Base-by-base conservation (phyloP, 1,140 invertebrate genomes). In the Campoletis sonorensis region DNA sequence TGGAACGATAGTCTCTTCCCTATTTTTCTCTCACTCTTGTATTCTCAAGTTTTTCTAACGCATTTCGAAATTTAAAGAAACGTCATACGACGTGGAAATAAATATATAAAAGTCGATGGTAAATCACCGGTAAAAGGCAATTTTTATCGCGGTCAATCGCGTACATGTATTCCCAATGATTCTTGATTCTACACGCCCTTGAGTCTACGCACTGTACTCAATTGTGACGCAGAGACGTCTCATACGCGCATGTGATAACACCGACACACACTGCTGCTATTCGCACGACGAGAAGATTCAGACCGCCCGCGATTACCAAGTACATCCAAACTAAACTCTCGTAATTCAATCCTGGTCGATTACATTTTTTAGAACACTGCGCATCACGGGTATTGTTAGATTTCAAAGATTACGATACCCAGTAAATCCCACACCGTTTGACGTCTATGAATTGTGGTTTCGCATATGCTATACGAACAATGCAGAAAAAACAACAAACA, bases 141-240 rank as follows among this genome's bases (percentile, higher is more conserved):
- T 73, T 73, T 27, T 26, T 33, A 37, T 71, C 30, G 27, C 13
- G 18, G 18, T 71, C 71, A 23, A 64, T 8, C 21, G 21, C 21
- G 21, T 26, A 26, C 21, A n/a, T n/a, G 58, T 64, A 64, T 49
- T 49, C 21, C 11, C 11, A 11, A 26, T 40, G 30, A 49, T 73
- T 73, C 71, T 26, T 40, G 40, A 49, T 73, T 73, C 33, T 49
- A 73, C 40, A 73, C 71, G 71, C 71, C 71, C 71, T 73, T 73
- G 71, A 73, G 71, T 73, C 0, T 15, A 23, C n/a, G 21, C 23
- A 64, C 61, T 64, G n/a, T 64, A 64, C 21, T 23, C 61, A 64
- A 73, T 49, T 73, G 30, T 73, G 71, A 73, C 71, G 71, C 71
- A 73, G 71, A 73, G 30, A 26, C 21, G 30, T 23, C 5, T 73